Evolutionary conservation across 2,113 vertebrate species (phyloP).

Genomic region (Suncus etruscus): DNA sequence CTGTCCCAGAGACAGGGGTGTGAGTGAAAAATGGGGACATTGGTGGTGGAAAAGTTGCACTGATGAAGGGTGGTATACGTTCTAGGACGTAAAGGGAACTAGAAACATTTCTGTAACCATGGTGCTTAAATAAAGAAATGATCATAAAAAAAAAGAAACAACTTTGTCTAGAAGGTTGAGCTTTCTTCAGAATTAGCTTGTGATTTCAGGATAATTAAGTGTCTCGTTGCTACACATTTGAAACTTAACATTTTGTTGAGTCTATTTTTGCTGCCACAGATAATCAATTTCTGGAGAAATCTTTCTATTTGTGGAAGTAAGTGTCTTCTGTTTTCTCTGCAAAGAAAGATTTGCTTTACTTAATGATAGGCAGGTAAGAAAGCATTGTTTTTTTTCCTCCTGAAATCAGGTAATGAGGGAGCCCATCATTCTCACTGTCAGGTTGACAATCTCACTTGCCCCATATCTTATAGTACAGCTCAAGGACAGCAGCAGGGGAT

Average conservation of each 20-base stretch:
- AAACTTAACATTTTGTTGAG: slow-evolving; percentile 66
- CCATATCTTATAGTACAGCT: slow-evolving; percentile 45
- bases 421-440: slow-evolving; percentile 70
- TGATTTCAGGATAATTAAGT: slow-evolving; percentile 63
- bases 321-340: slow-evolving; percentile 72
- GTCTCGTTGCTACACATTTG: slow-evolving; percentile 45
- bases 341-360: slow-evolving; percentile 66
- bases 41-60: too few relatives aligned
- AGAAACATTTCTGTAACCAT: too few relatives aligned
- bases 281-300: slow-evolving; percentile 71
- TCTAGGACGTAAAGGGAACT: too few relatives aligned
- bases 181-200: slow-evolving; percentile 47
- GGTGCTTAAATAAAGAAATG: too few relatives aligned
- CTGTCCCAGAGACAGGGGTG: too few relatives aligned
- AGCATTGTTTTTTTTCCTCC: slow-evolving; percentile 61
- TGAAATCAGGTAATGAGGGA: slow-evolving; percentile 68
- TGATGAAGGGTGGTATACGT: too few relatives aligned
- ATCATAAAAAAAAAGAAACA: not conserved
- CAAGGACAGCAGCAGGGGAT: slow-evolving; percentile 54
- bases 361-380: slow-evolving; percentile 67
- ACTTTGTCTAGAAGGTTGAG: slow-evolving; percentile 33
- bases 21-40: too few relatives aligned
- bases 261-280: slow-evolving; percentile 66
- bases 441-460: slow-evolving; percentile 31
- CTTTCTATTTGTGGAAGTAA: slow-evolving; percentile 58